Percentiles rank a stretch among this genome's conserved stretches.
Conservation (phyloP, 2,797 vertebrate genomes). For the Hydrophis major region DNA sequence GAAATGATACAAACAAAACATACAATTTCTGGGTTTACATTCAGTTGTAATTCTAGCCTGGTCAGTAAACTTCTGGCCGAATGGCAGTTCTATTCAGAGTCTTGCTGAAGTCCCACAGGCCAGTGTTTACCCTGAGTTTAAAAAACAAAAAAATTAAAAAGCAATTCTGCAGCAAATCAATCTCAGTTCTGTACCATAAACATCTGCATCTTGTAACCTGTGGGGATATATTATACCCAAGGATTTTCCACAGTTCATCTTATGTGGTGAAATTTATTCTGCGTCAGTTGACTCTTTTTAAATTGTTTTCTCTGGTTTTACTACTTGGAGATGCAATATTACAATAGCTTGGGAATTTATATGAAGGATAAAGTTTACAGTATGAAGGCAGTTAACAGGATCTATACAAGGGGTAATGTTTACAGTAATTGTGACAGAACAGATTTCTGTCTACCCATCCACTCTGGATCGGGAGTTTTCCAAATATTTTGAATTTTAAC, state of each 20-base stretch:
- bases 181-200: not conserved
- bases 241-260: not conserved
- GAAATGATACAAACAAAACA: not conserved
- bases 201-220: not conserved
- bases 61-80: not conserved
- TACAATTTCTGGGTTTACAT: not conserved
- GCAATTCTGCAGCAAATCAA: not conserved
- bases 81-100: not conserved
- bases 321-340: not conserved
- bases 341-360: not conserved
- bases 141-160: not conserved
- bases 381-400: not conserved
- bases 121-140: not conserved
- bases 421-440: not conserved
- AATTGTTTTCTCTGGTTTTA: not conserved
- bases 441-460: not conserved
- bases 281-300: not conserved
- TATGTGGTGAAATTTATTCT: not conserved
- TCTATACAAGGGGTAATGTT: not conserved
- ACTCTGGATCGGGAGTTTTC: not conserved
- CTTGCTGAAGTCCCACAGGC: not conserved
- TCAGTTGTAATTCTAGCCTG: not conserved
- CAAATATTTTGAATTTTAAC: not conserved
- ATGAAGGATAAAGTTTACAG: not conserved
- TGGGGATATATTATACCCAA: not conserved